Percentiles rank a stretch among this genome's conserved stretches.
Conservation (phyloP, 2,113 vertebrate species). For the Osmerus mordax region DNA sequence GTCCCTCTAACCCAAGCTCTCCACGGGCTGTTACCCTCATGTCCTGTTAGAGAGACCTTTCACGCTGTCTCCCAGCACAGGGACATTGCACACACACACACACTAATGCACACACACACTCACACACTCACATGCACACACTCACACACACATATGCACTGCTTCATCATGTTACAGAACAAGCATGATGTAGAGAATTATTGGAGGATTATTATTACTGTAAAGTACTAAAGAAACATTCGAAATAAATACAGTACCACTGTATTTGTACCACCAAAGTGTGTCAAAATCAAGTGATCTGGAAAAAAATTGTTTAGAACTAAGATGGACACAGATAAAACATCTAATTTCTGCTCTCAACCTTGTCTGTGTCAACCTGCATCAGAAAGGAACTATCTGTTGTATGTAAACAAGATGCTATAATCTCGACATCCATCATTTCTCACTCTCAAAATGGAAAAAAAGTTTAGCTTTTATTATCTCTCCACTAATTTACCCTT, state of each 20-base stretch:
- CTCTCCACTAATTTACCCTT: conserved; percentile 60
- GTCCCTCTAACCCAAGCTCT: conserved; percentile 25
- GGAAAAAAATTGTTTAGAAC: no score
- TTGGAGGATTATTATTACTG: background rate
- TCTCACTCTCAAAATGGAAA: conserved; percentile 12
- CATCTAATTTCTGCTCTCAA: background rate
- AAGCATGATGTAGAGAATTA: background rate
- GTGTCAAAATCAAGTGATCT: background rate
- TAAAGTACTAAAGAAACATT: background rate
- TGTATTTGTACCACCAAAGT: background rate
- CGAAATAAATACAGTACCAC: background rate
- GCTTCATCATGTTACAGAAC: background rate
- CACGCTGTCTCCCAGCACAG: conserved; percentile 47
- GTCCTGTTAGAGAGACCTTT: conserved; percentile 50
- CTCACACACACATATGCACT: conserved; percentile 22
- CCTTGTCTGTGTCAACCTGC: background rate
- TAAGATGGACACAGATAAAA: background rate
- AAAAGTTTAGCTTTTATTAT: conserved; percentile 24
- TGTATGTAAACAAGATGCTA: conserved; percentile 10
- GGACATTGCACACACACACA: conserved; percentile 2
- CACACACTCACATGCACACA: conserved; percentile 20
- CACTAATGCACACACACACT: conserved; percentile 16
- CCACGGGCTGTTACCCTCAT: conserved; percentile 56
- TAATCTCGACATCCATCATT: conserved; percentile 22
- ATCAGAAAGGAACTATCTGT: background rate